Base-by-base conservation (phyloP, 2,888 invertebrate genomes). In the Scaptomyza tumidula region DNA sequence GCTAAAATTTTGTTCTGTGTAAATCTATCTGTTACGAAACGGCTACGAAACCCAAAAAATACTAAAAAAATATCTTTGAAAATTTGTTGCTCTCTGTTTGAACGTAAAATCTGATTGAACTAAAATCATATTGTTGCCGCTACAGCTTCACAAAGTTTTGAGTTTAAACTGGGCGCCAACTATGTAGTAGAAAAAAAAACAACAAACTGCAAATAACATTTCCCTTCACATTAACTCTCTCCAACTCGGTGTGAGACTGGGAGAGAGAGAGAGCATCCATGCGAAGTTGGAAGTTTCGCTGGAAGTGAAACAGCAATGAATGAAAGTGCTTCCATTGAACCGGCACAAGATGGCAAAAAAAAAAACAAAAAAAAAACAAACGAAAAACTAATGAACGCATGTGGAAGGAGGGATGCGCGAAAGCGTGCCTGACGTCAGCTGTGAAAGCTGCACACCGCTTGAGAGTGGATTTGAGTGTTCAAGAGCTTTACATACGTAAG, bases 271-370 rank as follows among this genome's bases (percentile, higher is more conserved):
- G 43, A 29, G 43, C 3, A 41, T 64, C 70, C 74, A 58, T 49
- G 44, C 62, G 84, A 67, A 77, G 73, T 64, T 80, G 61, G 73
- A 77, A 65, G 35, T 48, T n/a, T 41, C 33, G 13, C 41, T 61
- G 67, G 72, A 73, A 58, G 27, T 43, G 55, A 35, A 44, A 59
- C 44, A n/a, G 53, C 63, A 54, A 80, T 80, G 79, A 80, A 80
- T 80, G 79, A 80, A 80, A 54, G 31, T 27, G 14, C 46, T 72
- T 70, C 67, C 75, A 72, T 45, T 29, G 48, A 50, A 45, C 54
- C 58, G 54, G 63, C 56, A 49, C 45, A 50, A 41, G 62, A 53
- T 45, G 53, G 14, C 16, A 16, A 39, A 31, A 31, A 33, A 48
- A 31, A 14, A 39, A 31, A 31, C 27, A 48, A 31, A 14, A 13